A percentile compares a stretch with the other conserved stretches of the same genome.
phyloP scores from a whole-genome alignment of 2,113 vertebrate species.

The Bucco capensis region DNA sequence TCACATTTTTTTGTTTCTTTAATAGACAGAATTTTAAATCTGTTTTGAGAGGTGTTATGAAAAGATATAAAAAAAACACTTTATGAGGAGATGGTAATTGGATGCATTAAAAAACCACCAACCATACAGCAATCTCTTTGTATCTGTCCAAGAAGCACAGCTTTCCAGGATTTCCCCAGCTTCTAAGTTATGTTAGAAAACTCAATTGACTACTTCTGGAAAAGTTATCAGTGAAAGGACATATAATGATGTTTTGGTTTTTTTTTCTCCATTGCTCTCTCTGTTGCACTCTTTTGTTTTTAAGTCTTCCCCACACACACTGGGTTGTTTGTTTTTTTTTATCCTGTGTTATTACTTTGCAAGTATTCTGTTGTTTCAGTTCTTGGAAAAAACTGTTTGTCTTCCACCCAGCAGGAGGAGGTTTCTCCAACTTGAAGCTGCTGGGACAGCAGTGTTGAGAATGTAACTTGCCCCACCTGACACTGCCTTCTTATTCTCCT shows the following conservation, averaged over 20 bases:
- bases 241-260: neutral
- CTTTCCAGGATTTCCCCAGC: neutral
- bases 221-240: neutral
- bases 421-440: conserved; percentile 5
- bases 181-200: neutral
- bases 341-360: neutral
- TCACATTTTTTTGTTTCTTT: neutral
- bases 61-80: neutral
- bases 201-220: neutral
- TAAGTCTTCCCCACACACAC: neutral
- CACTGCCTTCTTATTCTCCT: neutral
- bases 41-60: neutral
- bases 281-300: neutral
- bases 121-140: neutral
- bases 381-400: neutral
- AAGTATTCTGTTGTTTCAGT: conserved; percentile 2
- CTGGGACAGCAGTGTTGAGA: neutral
- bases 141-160: neutral
- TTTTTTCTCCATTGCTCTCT: too few species aligned
- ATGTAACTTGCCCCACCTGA: neutral
- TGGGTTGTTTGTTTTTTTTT: neutral
- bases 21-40: neutral
- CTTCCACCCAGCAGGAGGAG: neutral
- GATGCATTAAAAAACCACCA: neutral
- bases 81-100: neutral